A percentile compares a stretch with the other conserved stretches of the same genome.
Evolutionary conservation across 1,140 invertebrate genomes (phyloP).

Genomic region (Diorhabda carinulata): DNA sequence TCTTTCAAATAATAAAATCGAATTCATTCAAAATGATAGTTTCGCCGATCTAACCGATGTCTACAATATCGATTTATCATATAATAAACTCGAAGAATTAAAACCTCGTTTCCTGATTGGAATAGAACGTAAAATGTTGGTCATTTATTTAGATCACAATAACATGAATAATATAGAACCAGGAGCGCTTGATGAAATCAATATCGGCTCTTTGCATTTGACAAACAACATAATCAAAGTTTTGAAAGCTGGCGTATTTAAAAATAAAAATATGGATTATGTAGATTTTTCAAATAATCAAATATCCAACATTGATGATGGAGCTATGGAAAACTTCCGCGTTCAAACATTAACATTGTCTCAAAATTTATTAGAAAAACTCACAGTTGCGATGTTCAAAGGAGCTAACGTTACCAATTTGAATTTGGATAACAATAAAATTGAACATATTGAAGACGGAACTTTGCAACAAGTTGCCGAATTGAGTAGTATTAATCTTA

Average conservation of each 20-base stretch:
- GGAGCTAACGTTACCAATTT: neutral
- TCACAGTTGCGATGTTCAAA: neutral
- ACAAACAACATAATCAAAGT: neutral
- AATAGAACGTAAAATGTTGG: too few relatives aligned
- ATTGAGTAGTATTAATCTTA: neutral
- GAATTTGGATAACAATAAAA: neutral
- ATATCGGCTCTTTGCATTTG: neutral
- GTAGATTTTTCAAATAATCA: neutral
- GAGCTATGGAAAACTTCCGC: neutral
- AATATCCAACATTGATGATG: slow-evolving; percentile 2
- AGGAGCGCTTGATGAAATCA: neutral
- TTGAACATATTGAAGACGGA: neutral
- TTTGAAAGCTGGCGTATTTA: slow-evolving; percentile 9
- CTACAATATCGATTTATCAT: too few relatives aligned
- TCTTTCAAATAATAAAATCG: neutral
- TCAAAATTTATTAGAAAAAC: neutral
- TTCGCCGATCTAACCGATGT: neutral
- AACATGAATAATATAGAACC: slow-evolving; percentile 5
- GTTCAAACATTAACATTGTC: neutral
- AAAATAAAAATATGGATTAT: neutral
- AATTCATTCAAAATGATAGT: neutral
- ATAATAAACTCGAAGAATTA: too few relatives aligned
- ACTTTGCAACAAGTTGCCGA: neutral
- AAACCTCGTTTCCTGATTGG: too few relatives aligned
- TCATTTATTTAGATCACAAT: too few relatives aligned